A percentile compares a stretch with the other conserved stretches of the same genome.
These are phyloP conservation scores for Dinoponera quadriceps DNA, from an alignment of 1,140 invertebrate species.

Conservation along the genomic window DNA sequence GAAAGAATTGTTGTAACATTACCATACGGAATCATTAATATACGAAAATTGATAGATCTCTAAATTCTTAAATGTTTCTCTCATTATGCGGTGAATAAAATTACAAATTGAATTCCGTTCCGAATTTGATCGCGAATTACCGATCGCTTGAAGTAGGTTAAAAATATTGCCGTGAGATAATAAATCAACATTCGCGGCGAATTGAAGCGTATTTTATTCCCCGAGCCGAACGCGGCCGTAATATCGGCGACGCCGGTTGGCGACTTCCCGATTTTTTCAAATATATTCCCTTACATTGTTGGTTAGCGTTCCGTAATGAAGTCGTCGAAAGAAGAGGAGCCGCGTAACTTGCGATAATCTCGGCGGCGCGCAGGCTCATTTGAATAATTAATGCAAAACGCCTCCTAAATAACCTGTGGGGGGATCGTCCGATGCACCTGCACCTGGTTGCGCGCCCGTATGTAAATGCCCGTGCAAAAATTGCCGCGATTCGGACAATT, in stretches of 20 bases:
- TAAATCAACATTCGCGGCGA: not conserved
- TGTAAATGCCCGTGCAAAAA: conserved; percentile 75
- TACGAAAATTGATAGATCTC: too few species aligned
- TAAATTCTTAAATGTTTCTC: too few species aligned
- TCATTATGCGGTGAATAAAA: too few species aligned
- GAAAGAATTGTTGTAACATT: too few species aligned
- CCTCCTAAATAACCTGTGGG: conserved; percentile 83
- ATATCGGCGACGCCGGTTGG: conserved; percentile 9
- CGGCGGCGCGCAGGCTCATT: conserved; percentile 78
- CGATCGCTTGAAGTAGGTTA: not conserved
- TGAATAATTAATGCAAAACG: conserved; percentile 86
- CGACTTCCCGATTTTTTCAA: conserved; percentile 37
- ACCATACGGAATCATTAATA: too few species aligned
- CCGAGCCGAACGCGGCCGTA: not conserved
- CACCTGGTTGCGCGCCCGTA: conserved; percentile 71
- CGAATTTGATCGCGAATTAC: too few species aligned
- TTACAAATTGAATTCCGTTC: too few species aligned
- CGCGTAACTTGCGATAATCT: conserved; percentile 83
- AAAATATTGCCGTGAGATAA: not conserved
- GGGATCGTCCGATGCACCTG: conserved; percentile 80
- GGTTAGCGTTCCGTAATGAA: conserved; percentile 77
- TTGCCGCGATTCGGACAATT: conserved; percentile 81
- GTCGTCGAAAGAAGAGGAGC: conserved; percentile 74
- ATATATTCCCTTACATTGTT: conserved; percentile 60
- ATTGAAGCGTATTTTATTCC: conserved; percentile 22